Evolutionary conservation across 2,113 vertebrate species (phyloP), one percentile per base, ranked within the genome.

Genomic region (Varanus komodoensis): DNA sequence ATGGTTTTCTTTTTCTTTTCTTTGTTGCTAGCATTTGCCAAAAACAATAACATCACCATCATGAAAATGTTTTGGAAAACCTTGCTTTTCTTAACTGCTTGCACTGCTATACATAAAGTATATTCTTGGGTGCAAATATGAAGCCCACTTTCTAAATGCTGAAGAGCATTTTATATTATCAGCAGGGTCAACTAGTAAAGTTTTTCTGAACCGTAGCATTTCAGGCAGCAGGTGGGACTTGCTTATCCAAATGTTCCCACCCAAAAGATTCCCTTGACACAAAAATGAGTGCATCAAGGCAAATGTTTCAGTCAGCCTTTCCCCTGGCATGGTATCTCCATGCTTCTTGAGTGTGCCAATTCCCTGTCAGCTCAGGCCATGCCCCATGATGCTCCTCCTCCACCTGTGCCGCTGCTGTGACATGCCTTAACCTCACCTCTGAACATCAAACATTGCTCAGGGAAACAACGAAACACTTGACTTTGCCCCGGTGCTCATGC

Each of bases 371-470:
- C n/a, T 84, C 23, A 52, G 50, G n/a, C 8, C 32, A 25, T 38
- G 44, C 14, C 69, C 92, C 90, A 57, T 71, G 44, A 91, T 69
- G 82, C 15, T 68, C 52, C 80, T 75, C 54, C 84, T 44, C 90
- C 84, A 67, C 75, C 77, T 82, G 25, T 57, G 27, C 69, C 6
- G 3, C 68, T 78, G 57, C 80, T 89, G 71, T 0, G 17, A 87
- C 71, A 85, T 79, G 48, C 17, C 29, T 71, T 86, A 32, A 90
- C 32, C 3, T 82, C 0, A 0, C 0, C 0, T 17, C 3, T 0
- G 0, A 0, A 1, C 71, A 14, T 12, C 82, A 57, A 0, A 25
- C 21, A 14, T 27, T 92, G 44, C 38, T 89, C 82, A 80, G 82
- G 86, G 48, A 88, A 92, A 75, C n/a, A 38, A 68, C 0, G n/a